Conservation (phyloP, 2,797 vertebrate species). For the Melanotaenia nigrans region DNA sequence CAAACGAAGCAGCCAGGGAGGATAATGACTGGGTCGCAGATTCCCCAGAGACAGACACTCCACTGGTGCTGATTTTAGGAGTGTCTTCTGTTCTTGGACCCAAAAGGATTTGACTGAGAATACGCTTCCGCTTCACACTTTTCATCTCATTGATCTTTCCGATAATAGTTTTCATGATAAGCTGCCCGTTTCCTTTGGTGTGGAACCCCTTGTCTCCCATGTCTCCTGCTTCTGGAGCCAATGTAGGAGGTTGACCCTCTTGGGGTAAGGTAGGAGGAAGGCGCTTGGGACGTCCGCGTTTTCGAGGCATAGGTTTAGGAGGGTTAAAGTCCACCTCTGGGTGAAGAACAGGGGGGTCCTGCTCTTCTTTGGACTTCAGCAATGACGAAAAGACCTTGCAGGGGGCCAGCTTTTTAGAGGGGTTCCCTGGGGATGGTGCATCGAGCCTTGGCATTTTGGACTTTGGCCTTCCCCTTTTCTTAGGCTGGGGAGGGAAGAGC, state of each 20-base stretch:
- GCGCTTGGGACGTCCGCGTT: constrained; percentile 95
- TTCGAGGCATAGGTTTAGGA: constrained; percentile 91
- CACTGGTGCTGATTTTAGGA: constrained; percentile 63
- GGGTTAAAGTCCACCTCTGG: constrained; percentile 95
- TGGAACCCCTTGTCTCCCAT: constrained; percentile 86
- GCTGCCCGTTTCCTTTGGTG: constrained; percentile 93
- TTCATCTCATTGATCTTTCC: constrained; percentile 99
- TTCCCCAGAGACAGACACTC: constrained; percentile 61
- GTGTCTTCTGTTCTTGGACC: constrained; percentile 79
- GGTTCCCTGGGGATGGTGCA: constrained; percentile 85
- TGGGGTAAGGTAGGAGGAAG: constrained; percentile 89
- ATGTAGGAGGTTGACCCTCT: constrained; percentile 91
- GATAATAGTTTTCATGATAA: constrained; percentile 97
- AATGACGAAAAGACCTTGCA: constrained; percentile 93
- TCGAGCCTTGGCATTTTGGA: constrained; percentile 96
- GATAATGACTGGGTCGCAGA: constrained; percentile 85
- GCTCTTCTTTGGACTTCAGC: constrained; percentile 92
- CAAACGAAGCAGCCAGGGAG: constrained; percentile 93
- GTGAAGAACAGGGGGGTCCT: constrained; percentile 95
- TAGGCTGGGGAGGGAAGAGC: constrained; percentile 76
- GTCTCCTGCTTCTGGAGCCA: constrained; percentile 86
- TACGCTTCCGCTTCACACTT: constrained; percentile 94
- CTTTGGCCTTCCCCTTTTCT: constrained; percentile 92
- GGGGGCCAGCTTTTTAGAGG: constrained; percentile 88
- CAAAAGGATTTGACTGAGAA: constrained; percentile 94